Base-by-base conservation (phyloP, 2,797 vertebrate species). In the Cetoscarus ocellatus region DNA sequence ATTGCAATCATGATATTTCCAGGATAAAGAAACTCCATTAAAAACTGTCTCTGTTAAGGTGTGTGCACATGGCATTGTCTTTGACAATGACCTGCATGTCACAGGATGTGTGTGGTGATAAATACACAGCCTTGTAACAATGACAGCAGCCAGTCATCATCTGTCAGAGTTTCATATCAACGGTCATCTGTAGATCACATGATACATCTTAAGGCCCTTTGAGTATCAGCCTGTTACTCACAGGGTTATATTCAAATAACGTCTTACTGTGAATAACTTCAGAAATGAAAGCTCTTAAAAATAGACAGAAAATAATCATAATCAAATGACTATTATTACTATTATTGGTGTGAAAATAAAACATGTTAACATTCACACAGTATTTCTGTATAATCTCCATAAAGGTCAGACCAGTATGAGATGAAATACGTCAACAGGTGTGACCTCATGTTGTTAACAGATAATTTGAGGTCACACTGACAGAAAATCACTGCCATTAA, bases 121-220 rank as follows among this genome's bases (percentile, higher is more conserved):
- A 76, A 88, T 86, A 67, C 75, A 62, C 70, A 62, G 34, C 79
- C 69, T 59, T 68, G 56, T 65, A 51, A 43, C 44, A 34, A 56
- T 82, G 83, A 88, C 87, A 86, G 73, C 80, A 73, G 68, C 60
- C 82, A 78, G 71, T 83, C 75, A 64, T 82, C 80, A 86, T 80
- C 60, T 78, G 67, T 76, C 67, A 70, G 18, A 5, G 60, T 51
- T 38, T 68, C 40, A 7, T 53, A 60, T 57, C 10, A 65, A 45
- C 7, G 0, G 18, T 38, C 13, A 64, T 63, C 73, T 18, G 19
- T 49, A 13, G 17, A 57, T 76, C 45, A 55, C 40, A 54, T 13
- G 7, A 70, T 47, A 67, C 55, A 43, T 40, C 60, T 42, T 13
- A 19, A 55, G 49, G 47, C 40, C 11, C 40, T 61, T 50, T 44